Conservation (phyloP, 2,797 vertebrate species). For the Trichosurus vulpecula region DNA sequence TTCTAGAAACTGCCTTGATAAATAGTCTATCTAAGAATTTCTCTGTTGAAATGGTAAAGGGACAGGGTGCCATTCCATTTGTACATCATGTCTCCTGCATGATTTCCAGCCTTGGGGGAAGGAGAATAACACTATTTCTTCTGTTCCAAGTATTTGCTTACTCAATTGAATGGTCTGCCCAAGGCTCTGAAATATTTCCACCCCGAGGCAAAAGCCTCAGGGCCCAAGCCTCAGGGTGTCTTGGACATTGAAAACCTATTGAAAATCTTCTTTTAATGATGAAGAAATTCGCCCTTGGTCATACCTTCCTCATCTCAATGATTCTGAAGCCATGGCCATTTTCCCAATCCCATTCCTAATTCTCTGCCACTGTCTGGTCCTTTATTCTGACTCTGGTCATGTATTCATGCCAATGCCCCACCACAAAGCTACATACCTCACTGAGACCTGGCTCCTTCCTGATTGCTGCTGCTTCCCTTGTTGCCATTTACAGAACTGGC, state of each 20-base stretch:
- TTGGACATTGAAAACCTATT: not conserved
- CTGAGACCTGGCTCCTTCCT: not conserved
- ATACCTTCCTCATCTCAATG: not conserved
- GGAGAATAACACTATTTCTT: not conserved
- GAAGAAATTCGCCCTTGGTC: not conserved
- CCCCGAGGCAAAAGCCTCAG: not conserved
- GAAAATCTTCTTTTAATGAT: not conserved
- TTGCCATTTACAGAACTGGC: not conserved
- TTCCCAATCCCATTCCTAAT: not conserved
- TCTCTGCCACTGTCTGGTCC: not conserved
- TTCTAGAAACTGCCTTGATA: slow-evolving; percentile 29
- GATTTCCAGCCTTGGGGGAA: not conserved
- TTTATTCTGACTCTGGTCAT: not conserved
- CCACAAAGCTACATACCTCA: not conserved
- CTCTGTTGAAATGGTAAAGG: slow-evolving; percentile 2
- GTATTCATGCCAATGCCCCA: not conserved
- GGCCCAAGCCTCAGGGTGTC: not conserved
- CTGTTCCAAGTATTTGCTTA: not conserved
- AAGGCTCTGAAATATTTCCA: not conserved
- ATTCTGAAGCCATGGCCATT: not conserved
- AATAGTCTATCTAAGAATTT: slow-evolving; percentile 15
- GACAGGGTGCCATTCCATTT: not conserved
- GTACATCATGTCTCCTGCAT: not conserved
- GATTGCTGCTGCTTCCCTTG: not conserved
- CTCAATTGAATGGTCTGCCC: not conserved